Conservation (phyloP, 2,113 vertebrate species). For the Buteo buteo region DNA sequence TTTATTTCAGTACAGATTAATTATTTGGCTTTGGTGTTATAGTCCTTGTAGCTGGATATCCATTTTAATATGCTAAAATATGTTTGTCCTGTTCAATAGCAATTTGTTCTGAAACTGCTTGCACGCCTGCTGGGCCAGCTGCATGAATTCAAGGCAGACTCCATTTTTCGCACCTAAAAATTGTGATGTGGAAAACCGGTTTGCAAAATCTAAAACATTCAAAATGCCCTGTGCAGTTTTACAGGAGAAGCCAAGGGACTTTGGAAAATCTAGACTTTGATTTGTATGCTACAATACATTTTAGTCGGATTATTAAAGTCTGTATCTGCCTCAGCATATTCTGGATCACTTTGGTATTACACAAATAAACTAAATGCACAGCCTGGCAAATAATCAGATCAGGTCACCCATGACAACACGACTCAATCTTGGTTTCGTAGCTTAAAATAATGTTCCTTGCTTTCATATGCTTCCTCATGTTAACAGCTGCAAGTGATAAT, state of each 20-base stretch:
- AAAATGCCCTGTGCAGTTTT: background rate
- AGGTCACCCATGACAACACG: background rate
- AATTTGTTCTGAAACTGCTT: background rate
- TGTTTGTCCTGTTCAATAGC: background rate
- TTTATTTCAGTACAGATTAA: background rate
- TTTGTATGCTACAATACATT: background rate
- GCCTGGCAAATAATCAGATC: background rate
- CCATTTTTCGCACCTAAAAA: background rate
- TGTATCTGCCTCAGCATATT: background rate
- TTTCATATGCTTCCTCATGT: background rate
- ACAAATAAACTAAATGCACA: background rate
- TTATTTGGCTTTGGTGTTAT: background rate
- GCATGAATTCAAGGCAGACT: background rate
- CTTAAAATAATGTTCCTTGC: background rate
- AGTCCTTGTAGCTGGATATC: background rate
- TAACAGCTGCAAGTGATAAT: background rate
- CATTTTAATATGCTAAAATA: background rate
- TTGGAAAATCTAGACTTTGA: background rate
- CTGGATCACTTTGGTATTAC: background rate
- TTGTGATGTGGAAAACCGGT: background rate
- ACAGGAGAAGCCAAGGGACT: background rate
- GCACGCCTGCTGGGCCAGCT: background rate
- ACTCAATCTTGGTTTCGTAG: background rate
- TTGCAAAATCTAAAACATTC: background rate
- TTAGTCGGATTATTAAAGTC: background rate